These are phyloP conservation scores for Microtus pennsylvanicus DNA, from an alignment of 2,113 vertebrate species.

Conservation along the genomic window DNA sequence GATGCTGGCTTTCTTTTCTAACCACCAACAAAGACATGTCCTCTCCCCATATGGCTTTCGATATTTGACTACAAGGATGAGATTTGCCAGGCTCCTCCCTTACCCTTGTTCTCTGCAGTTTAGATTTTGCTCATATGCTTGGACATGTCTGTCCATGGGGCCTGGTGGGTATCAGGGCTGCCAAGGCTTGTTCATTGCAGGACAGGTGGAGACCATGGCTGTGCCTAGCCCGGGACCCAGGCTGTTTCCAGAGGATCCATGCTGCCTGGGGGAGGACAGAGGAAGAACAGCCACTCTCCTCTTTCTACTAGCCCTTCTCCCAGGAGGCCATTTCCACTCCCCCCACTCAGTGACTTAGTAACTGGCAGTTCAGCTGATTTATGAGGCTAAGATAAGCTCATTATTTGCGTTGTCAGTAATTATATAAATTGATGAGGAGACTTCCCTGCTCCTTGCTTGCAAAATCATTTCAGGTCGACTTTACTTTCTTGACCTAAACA, in stretches of 20 bases:
- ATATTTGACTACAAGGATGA: not conserved
- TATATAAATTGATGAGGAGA: conserved; percentile 72
- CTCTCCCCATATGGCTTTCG: not conserved
- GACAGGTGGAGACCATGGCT: not conserved
- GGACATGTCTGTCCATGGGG: conserved; percentile 10
- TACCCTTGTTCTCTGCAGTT: not conserved
- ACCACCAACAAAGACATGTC: not conserved
- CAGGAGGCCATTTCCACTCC: not conserved
- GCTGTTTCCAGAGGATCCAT: not conserved
- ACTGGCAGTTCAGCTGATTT: conserved; percentile 58
- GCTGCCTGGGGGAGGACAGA: not conserved
- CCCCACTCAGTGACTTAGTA: not conserved
- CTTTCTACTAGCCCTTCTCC: not conserved
- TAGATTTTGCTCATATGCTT: not conserved
- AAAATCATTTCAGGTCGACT: conserved; percentile 61
- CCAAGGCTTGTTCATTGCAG: not conserved
- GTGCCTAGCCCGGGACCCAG: not conserved
- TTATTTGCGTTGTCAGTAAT: conserved; percentile 72
- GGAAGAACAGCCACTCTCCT: not conserved
- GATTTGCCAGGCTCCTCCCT: conserved; percentile 51
- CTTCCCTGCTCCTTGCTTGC: conserved; percentile 55
- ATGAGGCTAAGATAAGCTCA: conserved; percentile 70
- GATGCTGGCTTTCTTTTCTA: conserved; percentile 48
- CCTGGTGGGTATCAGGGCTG: not conserved
- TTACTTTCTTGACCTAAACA: conserved; percentile 61